Percentiles rank a stretch among this genome's conserved stretches.
These are phyloP conservation scores for Cosmia trapezina DNA, from an alignment of 2,888 invertebrate species.

Conservation along the genomic window DNA sequence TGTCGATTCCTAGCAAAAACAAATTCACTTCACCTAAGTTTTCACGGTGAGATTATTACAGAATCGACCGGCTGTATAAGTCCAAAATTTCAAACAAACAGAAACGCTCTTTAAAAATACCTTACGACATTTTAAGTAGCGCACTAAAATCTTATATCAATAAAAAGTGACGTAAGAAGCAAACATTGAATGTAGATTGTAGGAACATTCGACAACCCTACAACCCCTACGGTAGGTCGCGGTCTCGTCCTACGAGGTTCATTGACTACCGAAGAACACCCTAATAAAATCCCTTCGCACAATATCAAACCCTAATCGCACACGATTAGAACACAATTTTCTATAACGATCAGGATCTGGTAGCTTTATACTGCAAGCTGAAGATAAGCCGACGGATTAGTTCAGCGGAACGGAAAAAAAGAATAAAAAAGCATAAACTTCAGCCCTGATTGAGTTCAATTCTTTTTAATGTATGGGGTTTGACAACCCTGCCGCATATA, in stretches of 20 bases:
- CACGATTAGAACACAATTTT: constrained; percentile 58
- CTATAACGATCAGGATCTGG: constrained; percentile 55
- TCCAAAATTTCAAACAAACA: background rate
- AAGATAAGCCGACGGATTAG: constrained; percentile 88
- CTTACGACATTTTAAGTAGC: background rate
- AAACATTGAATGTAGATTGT: constrained; percentile 57
- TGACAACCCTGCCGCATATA: constrained; percentile 60
- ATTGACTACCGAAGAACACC: constrained; percentile 82
- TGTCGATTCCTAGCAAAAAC: no score
- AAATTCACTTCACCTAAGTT: no score
- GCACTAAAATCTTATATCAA: constrained; percentile 31
- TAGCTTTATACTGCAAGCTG: constrained; percentile 82
- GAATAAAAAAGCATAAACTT: constrained; percentile 80
- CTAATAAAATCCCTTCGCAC: constrained; percentile 64
- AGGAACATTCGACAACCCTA: constrained; percentile 72
- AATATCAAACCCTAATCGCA: constrained; percentile 65
- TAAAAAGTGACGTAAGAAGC: constrained; percentile 50
- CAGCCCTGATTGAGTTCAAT: constrained; percentile 79
- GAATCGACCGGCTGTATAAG: no score
- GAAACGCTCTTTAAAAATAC: background rate
- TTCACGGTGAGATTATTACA: no score
- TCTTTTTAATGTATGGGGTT: constrained; percentile 69
- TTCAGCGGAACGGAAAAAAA: constrained; percentile 81
- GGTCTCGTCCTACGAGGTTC: constrained; percentile 83
- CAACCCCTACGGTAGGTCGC: constrained; percentile 87